Evolutionary conservation across 2,888 invertebrate genomes (phyloP).

Genomic region (Pheosia gnoma): DNA sequence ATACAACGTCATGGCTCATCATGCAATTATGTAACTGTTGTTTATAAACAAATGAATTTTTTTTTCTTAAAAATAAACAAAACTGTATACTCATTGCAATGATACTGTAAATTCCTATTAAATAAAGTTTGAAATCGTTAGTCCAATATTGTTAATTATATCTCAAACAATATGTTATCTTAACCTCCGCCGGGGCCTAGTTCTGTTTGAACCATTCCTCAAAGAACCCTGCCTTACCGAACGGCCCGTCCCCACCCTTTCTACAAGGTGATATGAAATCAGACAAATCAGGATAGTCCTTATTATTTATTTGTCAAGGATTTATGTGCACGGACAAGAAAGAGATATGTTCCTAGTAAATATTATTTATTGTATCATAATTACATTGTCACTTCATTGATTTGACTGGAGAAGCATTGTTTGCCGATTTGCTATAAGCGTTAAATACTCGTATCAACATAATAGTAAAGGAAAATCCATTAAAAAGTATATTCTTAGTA

Average conservation of each 20-base stretch:
- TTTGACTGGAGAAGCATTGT: background rate
- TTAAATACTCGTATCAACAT: no score
- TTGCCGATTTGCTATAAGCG: no score
- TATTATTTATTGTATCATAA: conserved; percentile 30
- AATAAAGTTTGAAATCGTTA: no score
- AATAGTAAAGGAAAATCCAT: no score
- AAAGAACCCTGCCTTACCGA: conserved; percentile 87
- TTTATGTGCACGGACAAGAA: conserved; percentile 2
- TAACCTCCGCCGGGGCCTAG: conserved; percentile 66
- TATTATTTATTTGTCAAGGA: conserved; percentile 14
- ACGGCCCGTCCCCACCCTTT: conserved; percentile 88
- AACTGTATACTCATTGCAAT: no score
- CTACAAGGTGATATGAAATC: conserved; percentile 83
- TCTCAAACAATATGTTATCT: no score
- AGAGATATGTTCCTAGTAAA: conserved; percentile 30
- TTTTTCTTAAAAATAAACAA: background rate
- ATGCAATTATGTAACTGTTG: background rate
- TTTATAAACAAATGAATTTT: conserved; percentile 3
- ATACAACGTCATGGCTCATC: background rate
- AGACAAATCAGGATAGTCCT: conserved; percentile 60
- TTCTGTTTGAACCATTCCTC: conserved; percentile 83
- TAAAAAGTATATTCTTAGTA: no score
- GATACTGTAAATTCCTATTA: no score
- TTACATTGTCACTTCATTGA: background rate
- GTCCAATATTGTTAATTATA: no score